Conservation (phyloP, 2,797 vertebrate genomes). For the Pseudochaenichthys georgianus region DNA sequence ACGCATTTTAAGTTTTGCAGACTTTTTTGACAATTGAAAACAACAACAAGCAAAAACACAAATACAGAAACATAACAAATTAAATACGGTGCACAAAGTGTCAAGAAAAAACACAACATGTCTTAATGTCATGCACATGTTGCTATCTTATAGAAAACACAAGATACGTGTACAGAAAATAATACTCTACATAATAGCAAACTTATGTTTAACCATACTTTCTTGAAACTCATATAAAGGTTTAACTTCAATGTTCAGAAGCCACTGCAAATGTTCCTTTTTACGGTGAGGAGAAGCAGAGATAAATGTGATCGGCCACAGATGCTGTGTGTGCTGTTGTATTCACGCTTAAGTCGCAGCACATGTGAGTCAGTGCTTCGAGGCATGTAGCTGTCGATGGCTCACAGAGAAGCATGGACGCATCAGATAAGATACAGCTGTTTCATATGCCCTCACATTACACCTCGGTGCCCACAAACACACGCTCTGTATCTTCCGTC, state of each 20-base stretch:
- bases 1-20: background rate
- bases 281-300: background rate
- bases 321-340: constrained; percentile 7
- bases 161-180: too few relatives aligned
- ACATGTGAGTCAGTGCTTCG: constrained; percentile 13
- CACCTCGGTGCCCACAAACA: constrained; percentile 49
- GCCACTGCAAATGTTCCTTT: background rate
- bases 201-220: background rate
- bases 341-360: constrained; percentile 36
- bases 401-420: constrained; percentile 33
- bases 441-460: constrained; percentile 57
- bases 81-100: too few relatives aligned
- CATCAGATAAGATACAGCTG: constrained; percentile 61
- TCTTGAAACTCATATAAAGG: background rate
- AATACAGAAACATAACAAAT: too few relatives aligned
- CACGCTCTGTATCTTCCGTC: constrained; percentile 48
- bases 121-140: too few relatives aligned
- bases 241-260: background rate
- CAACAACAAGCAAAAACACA: background rate
- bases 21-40: background rate
- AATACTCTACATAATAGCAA: too few relatives aligned
- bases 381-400: constrained; percentile 16
- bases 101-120: too few relatives aligned
- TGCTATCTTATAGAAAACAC: too few relatives aligned
- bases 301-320: constrained; percentile 5